Evolutionary conservation across 1,140 invertebrate genomes (phyloP), one percentile per base, ranked within the genome.

Genomic region (Periplaneta americana): DNA sequence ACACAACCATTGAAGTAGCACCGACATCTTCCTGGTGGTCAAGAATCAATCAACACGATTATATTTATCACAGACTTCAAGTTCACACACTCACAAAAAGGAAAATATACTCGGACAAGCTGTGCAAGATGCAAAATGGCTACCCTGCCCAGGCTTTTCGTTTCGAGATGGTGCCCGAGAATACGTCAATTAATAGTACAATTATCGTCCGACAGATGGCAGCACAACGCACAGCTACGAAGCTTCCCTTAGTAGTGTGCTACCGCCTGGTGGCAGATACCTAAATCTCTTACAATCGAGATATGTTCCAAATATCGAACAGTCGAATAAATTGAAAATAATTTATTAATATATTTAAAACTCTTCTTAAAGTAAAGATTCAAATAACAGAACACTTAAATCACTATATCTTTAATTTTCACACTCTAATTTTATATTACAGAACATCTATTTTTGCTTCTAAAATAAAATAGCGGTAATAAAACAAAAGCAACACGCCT

Each of bases 101-200:
- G 2, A 76, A 32, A 77, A 75, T n/a, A n/a, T 35, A 39, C 34
- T 76, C 39, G n/a, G 13, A 35, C 34, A 36, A 32, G 75, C 74
- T 76, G 75, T 78, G 75, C 80, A 81, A 81, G 31, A 81, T 81
- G 80, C 75, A 81, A 81, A 76, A 81, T 81, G 80, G 80, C 80
- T 75, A 37, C 80, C 76, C 13, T 74, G 28, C 37, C 79, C 79
- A 34, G 79, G 79, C 57, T 79, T 79, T 79, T 79, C 79, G n/a
- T 5, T 6, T 15, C 36, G 37, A 80, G 79, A 80, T 32, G 48
- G 48, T 78, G 77, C 31, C n/a, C n/a, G n/a, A n/a, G n/a, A n/a
- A n/a, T n/a, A 34, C 22, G 35, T 77, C 22, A 36, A 36, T 31
- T 77, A 33, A 77, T 18, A n/a, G 48, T 66, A 66, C n/a, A 5